phyloP scores from a whole-genome alignment of 2,113 vertebrate genomes.

The Cnemophilus loriae region DNA sequence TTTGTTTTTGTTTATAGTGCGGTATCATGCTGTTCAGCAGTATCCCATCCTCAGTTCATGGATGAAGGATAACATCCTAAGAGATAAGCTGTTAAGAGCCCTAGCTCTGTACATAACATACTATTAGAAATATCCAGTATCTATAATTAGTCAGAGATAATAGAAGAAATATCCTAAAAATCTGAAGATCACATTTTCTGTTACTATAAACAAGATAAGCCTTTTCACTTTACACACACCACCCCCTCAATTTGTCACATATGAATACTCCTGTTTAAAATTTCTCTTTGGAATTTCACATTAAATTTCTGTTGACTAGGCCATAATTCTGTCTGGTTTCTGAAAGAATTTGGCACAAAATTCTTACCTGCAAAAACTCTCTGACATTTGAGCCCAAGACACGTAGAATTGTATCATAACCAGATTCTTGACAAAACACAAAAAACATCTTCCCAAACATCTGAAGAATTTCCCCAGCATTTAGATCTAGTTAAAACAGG shows the following conservation, averaged over 20 bases:
- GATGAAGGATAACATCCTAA: background rate
- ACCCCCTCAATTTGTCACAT: background rate
- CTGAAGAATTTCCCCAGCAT: constrained; percentile 95
- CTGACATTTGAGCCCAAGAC: constrained; percentile 96
- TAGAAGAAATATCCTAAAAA: background rate
- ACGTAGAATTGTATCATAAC: constrained; percentile 95
- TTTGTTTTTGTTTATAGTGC: background rate
- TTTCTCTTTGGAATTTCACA: background rate
- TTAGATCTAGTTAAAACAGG: constrained; percentile 80
- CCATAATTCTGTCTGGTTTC: background rate
- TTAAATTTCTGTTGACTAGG: background rate
- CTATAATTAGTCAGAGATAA: background rate
- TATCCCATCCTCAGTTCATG: background rate
- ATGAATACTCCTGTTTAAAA: background rate
- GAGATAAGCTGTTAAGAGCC: background rate
- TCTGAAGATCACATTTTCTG: background rate
- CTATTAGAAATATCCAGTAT: background rate
- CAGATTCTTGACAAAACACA: constrained; percentile 98
- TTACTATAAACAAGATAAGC: background rate
- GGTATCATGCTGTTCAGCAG: background rate
- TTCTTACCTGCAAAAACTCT: constrained; percentile 93
- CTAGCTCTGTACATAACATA: background rate
- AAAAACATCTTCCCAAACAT: constrained; percentile 99
- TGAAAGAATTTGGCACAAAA: background rate
- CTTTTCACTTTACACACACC: background rate